Evolutionary conservation across 1,140 invertebrate genomes (phyloP).

Genomic region (Lerema accius): DNA sequence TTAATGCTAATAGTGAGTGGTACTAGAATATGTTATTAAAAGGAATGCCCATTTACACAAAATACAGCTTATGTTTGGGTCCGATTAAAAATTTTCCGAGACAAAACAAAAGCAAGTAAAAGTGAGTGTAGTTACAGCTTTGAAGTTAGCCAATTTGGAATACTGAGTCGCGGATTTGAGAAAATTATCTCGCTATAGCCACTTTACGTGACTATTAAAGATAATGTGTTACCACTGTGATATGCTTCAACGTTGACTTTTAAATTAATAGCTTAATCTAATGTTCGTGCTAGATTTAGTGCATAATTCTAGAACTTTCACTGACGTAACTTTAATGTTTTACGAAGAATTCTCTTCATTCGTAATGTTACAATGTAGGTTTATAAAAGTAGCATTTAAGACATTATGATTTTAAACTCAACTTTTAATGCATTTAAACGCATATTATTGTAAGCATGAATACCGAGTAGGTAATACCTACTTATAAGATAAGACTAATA

Average conservation of each 20-base stretch:
- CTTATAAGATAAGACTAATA: no score
- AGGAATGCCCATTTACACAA: no score
- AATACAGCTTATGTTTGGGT: no score
- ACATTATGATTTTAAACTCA: no score
- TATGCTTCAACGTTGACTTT: background rate
- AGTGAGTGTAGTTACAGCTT: background rate
- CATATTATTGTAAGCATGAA: no score
- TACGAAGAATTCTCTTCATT: background rate
- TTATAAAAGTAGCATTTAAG: no score
- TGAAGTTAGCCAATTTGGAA: constrained; percentile 7
- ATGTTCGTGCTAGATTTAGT: background rate
- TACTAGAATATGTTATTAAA: no score
- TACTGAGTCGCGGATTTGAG: constrained; percentile 7
- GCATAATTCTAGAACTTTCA: background rate
- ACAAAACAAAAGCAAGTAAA: no score
- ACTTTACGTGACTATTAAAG: constrained; percentile 19
- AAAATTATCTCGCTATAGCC: constrained; percentile 4
- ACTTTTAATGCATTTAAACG: no score
- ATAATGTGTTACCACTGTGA: background rate
- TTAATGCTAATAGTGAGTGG: no score
- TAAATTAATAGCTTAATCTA: background rate
- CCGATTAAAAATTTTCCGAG: no score
- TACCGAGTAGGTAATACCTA: no score
- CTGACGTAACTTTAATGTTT: background rate
- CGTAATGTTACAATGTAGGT: background rate